phyloP scores from a whole-genome alignment of 2,113 vertebrate genomes.

The Microtus oregoni region DNA sequence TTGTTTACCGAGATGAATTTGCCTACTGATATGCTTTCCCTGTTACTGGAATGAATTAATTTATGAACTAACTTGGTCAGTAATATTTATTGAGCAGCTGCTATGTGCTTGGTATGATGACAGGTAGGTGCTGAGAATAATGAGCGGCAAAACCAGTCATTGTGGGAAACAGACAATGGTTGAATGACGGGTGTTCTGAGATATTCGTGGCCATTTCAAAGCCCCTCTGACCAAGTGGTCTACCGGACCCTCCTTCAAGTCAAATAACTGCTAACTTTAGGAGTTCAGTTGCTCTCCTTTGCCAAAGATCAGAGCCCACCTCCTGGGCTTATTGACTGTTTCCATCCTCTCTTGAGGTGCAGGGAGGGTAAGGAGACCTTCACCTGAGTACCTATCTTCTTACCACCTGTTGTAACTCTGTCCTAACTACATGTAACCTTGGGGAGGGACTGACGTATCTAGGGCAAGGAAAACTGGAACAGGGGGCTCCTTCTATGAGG shows the following conservation, averaged over 20 bases:
- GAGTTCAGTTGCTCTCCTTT: neutral
- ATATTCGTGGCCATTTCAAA: neutral
- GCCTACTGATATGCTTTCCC: neutral
- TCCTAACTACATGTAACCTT: neutral
- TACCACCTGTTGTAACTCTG: neutral
- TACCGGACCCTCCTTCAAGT: neutral
- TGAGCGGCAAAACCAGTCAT: neutral
- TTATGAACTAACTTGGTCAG: neutral
- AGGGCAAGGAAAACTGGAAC: neutral
- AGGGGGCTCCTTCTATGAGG: neutral
- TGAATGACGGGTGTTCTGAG: neutral
- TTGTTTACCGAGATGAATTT: slow-evolving; percentile 31
- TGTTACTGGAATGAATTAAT: neutral
- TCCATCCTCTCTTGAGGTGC: neutral
- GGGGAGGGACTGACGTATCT: neutral
- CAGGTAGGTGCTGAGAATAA: neutral
- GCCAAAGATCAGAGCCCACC: neutral
- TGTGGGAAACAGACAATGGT: neutral
- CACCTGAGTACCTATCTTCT: neutral
- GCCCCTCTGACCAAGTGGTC: neutral
- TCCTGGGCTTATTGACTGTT: neutral
- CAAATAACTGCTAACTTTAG: neutral
- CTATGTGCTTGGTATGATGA: neutral
- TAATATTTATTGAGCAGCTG: neutral
- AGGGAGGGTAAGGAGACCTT: neutral